Percentiles rank a stretch among this genome's conserved stretches.
These are phyloP conservation scores for Drosophila mulleri DNA, from an alignment of 2,888 invertebrate species.

Conservation along the genomic window DNA sequence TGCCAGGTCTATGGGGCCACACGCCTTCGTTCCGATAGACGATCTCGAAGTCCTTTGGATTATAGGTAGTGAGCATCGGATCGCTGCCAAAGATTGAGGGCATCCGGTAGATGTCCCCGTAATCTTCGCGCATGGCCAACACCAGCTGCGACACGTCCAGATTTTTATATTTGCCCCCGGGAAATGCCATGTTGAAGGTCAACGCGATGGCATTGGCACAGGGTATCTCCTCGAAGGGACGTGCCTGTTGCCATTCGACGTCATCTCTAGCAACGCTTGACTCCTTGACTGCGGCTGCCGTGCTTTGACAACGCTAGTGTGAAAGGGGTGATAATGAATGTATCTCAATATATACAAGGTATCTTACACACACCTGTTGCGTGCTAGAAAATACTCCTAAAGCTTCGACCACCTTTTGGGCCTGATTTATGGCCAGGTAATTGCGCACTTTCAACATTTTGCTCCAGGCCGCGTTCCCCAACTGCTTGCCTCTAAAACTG, in stretches of 20 bases:
- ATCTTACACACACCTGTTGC: slow-evolving; percentile 19
- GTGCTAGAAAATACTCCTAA: background rate
- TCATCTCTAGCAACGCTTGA: slow-evolving; percentile 6
- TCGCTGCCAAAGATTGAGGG: slow-evolving; percentile 79
- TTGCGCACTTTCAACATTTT: slow-evolving; percentile 42
- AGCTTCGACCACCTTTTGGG: background rate
- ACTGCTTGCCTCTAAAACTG: slow-evolving; percentile 4
- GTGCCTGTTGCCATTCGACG: slow-evolving; percentile 73
- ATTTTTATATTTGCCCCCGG: slow-evolving; percentile 77
- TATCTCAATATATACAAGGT: background rate
- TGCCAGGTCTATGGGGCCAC: slow-evolving; percentile 85
- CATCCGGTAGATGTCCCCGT: slow-evolving; percentile 84
- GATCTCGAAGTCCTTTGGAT: slow-evolving; percentile 86
- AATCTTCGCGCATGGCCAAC: slow-evolving; percentile 51
- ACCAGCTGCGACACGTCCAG: slow-evolving; percentile 53
- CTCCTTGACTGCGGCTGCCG: slow-evolving; percentile 27
- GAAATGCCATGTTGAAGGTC: slow-evolving; percentile 51
- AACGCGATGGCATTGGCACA: slow-evolving; percentile 41
- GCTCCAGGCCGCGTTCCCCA: background rate
- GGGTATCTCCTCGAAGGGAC: slow-evolving; percentile 73
- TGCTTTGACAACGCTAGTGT: slow-evolving; percentile 57
- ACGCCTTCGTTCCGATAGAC: slow-evolving; percentile 85
- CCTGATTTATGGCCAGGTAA: slow-evolving; percentile 12
- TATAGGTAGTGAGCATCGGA: slow-evolving; percentile 83
- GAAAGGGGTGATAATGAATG: slow-evolving; percentile 8